Evolutionary conservation across 2,797 vertebrate genomes (phyloP).

Genomic region (Octomys mimax): DNA sequence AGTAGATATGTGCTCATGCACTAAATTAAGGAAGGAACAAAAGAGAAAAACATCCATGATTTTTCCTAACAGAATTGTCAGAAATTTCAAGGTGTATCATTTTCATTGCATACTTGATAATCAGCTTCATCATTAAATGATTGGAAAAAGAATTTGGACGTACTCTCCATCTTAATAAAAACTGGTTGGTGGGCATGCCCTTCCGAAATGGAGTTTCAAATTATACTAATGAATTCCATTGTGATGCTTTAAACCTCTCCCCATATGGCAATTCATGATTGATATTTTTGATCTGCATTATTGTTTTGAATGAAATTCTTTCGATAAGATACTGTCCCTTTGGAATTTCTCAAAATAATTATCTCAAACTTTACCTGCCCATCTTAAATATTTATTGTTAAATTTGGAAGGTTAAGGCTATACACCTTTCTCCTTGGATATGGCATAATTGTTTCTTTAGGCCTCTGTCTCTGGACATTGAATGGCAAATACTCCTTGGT

Average conservation of each 20-base stretch:
- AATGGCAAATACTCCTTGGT: neutral
- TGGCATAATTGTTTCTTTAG: neutral
- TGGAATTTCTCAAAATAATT: constrained; percentile 32
- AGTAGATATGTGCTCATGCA: neutral
- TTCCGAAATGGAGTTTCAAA: constrained; percentile 31
- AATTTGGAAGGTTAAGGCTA: neutral
- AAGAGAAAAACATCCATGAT: neutral
- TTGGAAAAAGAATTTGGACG: neutral
- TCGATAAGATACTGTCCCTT: constrained; percentile 57
- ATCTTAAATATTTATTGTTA: constrained; percentile 50
- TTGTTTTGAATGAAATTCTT: constrained; percentile 64
- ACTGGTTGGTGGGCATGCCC: neutral
- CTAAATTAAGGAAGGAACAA: neutral
- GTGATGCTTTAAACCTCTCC: neutral
- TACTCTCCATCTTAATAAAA: neutral
- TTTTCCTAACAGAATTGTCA: constrained; percentile 25
- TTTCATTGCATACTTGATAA: constrained; percentile 4
- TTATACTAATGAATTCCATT: constrained; percentile 16
- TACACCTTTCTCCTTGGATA: neutral
- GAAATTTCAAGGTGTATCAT: neutral
- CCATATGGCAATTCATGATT: constrained; percentile 37
- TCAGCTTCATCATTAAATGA: neutral
- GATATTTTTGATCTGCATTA: constrained; percentile 54
- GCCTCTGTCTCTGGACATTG: neutral
- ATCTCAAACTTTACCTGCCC: constrained; percentile 40